Evolutionary conservation across 2,888 invertebrate genomes (phyloP).

Genomic region (Schizaphis graminum): DNA sequence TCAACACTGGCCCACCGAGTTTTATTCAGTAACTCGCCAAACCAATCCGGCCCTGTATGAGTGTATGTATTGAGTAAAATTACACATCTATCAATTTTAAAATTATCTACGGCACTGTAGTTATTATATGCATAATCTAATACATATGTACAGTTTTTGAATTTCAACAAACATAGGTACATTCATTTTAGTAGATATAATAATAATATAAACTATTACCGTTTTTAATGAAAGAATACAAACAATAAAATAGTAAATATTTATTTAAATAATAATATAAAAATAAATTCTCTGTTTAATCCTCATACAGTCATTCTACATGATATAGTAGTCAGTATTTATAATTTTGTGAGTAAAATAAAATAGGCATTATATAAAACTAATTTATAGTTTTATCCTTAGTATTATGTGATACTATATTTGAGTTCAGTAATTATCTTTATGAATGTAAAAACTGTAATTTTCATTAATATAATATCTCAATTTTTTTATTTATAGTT

Average conservation of each 20-base stretch:
- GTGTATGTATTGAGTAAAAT: background rate
- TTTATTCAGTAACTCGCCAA: no score
- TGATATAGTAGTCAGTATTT: background rate
- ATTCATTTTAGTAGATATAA: background rate
- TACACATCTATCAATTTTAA: background rate
- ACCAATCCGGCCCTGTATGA: no score
- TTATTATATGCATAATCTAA: background rate
- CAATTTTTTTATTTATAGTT: background rate
- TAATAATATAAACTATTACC: background rate
- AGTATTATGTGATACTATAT: background rate
- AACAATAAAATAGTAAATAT: background rate
- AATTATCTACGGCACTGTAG: background rate
- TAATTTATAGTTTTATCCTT: background rate
- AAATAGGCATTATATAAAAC: background rate
- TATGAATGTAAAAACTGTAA: background rate
- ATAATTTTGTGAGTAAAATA: background rate
- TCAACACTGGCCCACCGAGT: no score
- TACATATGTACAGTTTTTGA: background rate
- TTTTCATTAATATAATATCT: background rate
- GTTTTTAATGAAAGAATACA: background rate
- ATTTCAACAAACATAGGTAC: background rate
- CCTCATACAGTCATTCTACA: background rate
- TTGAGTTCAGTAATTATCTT: background rate
- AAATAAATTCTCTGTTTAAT: background rate
- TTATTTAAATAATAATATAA: background rate